These are phyloP conservation scores for Sisor rabdophorus DNA, from an alignment of 2,113 vertebrate species.

Conservation along the genomic window DNA sequence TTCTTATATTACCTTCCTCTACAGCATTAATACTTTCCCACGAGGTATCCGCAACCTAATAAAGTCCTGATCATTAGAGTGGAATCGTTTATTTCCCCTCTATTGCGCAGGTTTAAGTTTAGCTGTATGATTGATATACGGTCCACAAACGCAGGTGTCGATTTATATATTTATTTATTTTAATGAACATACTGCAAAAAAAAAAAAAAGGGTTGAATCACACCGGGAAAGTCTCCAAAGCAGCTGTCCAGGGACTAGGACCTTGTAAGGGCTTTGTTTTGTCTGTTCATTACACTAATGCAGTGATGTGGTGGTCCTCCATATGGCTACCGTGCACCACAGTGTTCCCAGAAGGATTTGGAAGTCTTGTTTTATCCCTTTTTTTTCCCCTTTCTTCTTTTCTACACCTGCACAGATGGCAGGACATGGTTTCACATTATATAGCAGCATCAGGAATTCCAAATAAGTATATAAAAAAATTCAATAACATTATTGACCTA, in stretches of 20 bases:
- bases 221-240: constrained; percentile 5
- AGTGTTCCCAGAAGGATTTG: constrained; percentile 16
- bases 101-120: neutral
- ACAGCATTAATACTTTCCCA: neutral
- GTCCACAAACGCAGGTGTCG: neutral
- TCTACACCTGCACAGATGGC: neutral
- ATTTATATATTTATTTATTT: neutral
- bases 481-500: neutral
- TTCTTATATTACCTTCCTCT: neutral
- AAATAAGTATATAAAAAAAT: no score
- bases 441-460: no score
- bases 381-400: neutral
- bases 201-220: neutral
- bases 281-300: constrained; percentile 31
- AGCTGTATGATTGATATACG: neutral
- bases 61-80: neutral
- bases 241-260: constrained; percentile 29
- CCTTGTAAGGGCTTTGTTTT: constrained; percentile 21
- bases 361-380: neutral
- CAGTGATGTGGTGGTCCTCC: constrained; percentile 19
- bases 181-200: neutral
- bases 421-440: neutral
- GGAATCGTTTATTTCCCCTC: no score
- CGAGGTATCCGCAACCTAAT: neutral
- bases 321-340: constrained; percentile 21